Evolutionary conservation across 2,113 vertebrate species (phyloP), one percentile per base, ranked within the genome.

Genomic region (Athene cunicularia): DNA sequence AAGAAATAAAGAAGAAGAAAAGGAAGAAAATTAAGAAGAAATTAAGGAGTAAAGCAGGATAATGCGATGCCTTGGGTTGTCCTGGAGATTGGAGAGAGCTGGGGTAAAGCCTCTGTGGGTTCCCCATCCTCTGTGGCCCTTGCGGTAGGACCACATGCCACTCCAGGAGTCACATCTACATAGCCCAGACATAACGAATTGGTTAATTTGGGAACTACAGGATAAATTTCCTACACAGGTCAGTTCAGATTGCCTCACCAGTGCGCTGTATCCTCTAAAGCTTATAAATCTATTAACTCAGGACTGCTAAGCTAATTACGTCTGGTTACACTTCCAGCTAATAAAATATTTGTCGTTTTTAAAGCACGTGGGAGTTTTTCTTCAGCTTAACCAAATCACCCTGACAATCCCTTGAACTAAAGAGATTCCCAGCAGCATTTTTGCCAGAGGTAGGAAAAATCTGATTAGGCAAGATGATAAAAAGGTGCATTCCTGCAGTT

Each of bases 381-480:
- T 95, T 93, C 72, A n/a, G 82, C 86, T 96, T 97, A 97, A 97
- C 84, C 71, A 68, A 87, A 95, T 95, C 95, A 95, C 80, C 64
- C 86, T 84, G 91, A 85, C 80, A 81, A 83, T 68, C 55, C 93
- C 89, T 93, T 67, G 35, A 55, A 18, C 72, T 66, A 56, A 81
- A 97, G 43, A 89, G 59, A 71, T 96, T 96, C 94, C 88, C 92
- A 93, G 91, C 80, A 92, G 88, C 49, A 7, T 39, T 80, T 92
- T 75, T 55, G 28, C 76, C 64, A 83, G 80, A 80, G 58, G 80
- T 55, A 92, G 67, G 86, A 33, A 95, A 94, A 93, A 95, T 82
- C 35, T 18, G 60, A 93, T 97, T 81, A 88, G 4, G 22, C 1
- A 5, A 41, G 11, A 66, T 72, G 89, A 79, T 9, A 56, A 59